A percentile compares a stretch with the other conserved stretches of the same genome.
phyloP scores from a whole-genome alignment of 2,888 invertebrate species.

The Tricholauxania praeusta region DNA sequence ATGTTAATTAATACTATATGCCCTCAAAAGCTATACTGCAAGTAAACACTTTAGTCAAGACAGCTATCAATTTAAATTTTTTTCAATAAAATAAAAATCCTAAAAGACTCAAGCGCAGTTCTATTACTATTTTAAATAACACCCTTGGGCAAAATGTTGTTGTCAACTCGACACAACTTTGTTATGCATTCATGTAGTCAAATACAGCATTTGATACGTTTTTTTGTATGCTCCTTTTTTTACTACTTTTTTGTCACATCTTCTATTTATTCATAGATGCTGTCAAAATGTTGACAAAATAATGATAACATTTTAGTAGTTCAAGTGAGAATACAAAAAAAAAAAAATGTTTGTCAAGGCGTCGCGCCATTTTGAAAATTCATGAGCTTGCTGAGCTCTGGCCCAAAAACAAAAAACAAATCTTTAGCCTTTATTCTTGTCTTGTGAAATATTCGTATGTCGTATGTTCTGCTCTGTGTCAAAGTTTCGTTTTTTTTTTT shows the following conservation, averaged over 20 bases:
- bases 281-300: neutral
- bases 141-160: constrained; percentile 10
- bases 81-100: no score
- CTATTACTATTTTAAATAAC: neutral
- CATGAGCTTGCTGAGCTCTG: constrained; percentile 10
- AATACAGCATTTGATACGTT: constrained; percentile 4
- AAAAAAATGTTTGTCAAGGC: constrained; percentile 26
- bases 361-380: constrained; percentile 35
- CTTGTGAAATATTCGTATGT: neutral
- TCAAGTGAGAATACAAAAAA: neutral
- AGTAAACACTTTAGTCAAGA: no score
- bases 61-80: no score
- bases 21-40: no score
- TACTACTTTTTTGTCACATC: neutral
- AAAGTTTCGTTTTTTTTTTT: neutral
- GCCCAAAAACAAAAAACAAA: no score
- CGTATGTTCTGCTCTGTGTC: neutral
- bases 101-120: no score
- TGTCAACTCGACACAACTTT: constrained; percentile 8
- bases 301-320: neutral
- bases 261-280: constrained; percentile 8
- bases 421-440: neutral
- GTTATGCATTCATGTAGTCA: constrained; percentile 16
- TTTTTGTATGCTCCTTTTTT: neutral
- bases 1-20: no score